These are phyloP conservation scores for Trypoxylus dichotomus DNA, from an alignment of 1,140 invertebrate genomes.

Conservation along the genomic window DNA sequence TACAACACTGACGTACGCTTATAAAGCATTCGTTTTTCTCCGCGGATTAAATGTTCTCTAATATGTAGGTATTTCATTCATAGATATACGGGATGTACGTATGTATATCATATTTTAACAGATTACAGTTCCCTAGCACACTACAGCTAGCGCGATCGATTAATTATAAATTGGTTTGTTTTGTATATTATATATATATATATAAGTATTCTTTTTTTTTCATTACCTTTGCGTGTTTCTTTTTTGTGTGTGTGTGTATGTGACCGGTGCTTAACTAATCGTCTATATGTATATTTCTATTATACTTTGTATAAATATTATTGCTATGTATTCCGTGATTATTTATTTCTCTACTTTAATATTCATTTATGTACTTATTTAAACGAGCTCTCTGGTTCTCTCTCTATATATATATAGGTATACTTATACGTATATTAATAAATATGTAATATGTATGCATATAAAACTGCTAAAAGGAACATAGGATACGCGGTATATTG, in stretches of 20 bases:
- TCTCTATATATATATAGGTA: background rate
- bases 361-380: background rate
- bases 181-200: background rate
- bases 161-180: no score
- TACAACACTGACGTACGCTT: no score
- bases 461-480: constrained; percentile 31
- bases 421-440: background rate
- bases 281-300: constrained; percentile 18
- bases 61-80: no score
- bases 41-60: no score
- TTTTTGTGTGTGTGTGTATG: background rate
- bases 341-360: background rate
- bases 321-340: constrained; percentile 29
- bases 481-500: constrained; percentile 34
- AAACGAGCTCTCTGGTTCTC: no score
- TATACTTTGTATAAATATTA: constrained; percentile 31
- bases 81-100: no score
- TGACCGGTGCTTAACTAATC: constrained; percentile 1
- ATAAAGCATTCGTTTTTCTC: no score
- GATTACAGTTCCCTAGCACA: no score
- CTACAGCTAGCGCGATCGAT: no score
- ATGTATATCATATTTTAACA: no score
- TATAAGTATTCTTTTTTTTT: background rate
- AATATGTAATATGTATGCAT: constrained; percentile 1
- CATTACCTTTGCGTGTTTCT: background rate